Conservation (phyloP, 1,140 invertebrate species). For the Tribolium castaneum region DNA sequence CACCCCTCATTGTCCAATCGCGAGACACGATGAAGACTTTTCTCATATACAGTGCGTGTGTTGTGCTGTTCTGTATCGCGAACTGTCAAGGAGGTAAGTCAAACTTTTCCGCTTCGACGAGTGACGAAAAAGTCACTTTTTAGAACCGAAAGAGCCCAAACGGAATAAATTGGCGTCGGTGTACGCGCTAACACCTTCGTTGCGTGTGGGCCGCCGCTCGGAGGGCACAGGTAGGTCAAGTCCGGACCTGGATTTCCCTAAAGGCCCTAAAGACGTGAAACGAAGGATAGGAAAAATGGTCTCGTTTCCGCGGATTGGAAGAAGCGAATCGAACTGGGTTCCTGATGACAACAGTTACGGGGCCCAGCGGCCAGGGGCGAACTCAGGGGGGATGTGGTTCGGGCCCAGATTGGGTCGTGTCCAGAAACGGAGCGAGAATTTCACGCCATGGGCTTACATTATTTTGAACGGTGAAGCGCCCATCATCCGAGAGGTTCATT, state of each 20-base stretch:
- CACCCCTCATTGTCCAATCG: slow-evolving; percentile 6
- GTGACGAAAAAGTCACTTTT: not conserved
- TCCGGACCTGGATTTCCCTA: not conserved
- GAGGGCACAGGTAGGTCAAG: not conserved
- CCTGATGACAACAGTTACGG: slow-evolving; percentile 9
- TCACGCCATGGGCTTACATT: slow-evolving; percentile 28
- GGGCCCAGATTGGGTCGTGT: slow-evolving; percentile 27
- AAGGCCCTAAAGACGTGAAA: not conserved
- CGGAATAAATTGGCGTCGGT: slow-evolving; percentile 16
- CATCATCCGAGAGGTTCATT: slow-evolving; percentile 15
- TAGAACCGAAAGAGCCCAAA: slow-evolving; percentile 25
- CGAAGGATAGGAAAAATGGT: slow-evolving; percentile 5
- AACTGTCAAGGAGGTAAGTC: not conserved
- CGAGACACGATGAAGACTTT: slow-evolving; percentile 21
- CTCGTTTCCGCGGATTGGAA: slow-evolving; percentile 2
- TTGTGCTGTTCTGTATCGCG: not conserved
- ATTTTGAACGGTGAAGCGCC: slow-evolving; percentile 26
- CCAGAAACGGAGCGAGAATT: slow-evolving; percentile 27
- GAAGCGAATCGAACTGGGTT: slow-evolving; percentile 19
- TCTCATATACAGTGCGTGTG: slow-evolving; percentile 1
- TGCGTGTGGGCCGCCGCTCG: slow-evolving; percentile 21
- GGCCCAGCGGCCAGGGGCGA: not conserved
- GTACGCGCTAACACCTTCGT: slow-evolving; percentile 18
- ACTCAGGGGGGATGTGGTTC: slow-evolving; percentile 38
- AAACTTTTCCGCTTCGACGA: not conserved